Conservation (phyloP, 2,113 vertebrate genomes). For the Chlorocebus sabaeus region DNA sequence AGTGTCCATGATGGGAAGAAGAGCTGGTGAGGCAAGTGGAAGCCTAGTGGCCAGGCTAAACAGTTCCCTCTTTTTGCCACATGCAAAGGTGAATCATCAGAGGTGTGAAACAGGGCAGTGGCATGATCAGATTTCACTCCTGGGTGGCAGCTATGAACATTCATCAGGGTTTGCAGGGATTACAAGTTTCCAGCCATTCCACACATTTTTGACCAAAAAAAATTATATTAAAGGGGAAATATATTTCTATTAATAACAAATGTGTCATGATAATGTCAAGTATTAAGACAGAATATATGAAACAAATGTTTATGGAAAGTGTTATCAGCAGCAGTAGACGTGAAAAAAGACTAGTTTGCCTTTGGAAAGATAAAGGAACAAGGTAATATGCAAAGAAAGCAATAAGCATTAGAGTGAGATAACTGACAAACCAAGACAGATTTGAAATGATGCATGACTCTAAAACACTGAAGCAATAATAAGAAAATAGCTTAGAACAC, state of each 20-base stretch:
- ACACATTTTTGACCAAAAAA: not conserved
- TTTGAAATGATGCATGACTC: not conserved
- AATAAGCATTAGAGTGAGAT: not conserved
- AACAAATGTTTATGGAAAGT: not conserved
- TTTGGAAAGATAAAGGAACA: not conserved
- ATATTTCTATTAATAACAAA: not conserved
- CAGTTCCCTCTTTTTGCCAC: too few relatives aligned
- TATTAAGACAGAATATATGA: not conserved
- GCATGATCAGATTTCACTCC: not conserved
- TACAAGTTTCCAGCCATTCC: not conserved
- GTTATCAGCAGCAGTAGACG: not conserved
- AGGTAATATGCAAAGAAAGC: not conserved
- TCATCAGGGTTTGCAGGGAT: not conserved
- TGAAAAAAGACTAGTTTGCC: not conserved
- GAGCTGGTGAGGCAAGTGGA: not conserved
- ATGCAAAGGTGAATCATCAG: not conserved
- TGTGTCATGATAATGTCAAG: not conserved
- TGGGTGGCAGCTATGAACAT: not conserved
- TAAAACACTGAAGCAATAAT: not conserved
- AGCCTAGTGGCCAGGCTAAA: not conserved
- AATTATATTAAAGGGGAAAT: not conserved
- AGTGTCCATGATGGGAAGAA: not conserved
- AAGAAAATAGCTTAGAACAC: not conserved
- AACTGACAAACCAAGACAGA: constrained; percentile 23
- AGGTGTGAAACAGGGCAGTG: not conserved